Evolutionary conservation across 2,888 invertebrate species (phyloP), one percentile per base, ranked within the genome.

Genomic region (Sialis fuliginosa): DNA sequence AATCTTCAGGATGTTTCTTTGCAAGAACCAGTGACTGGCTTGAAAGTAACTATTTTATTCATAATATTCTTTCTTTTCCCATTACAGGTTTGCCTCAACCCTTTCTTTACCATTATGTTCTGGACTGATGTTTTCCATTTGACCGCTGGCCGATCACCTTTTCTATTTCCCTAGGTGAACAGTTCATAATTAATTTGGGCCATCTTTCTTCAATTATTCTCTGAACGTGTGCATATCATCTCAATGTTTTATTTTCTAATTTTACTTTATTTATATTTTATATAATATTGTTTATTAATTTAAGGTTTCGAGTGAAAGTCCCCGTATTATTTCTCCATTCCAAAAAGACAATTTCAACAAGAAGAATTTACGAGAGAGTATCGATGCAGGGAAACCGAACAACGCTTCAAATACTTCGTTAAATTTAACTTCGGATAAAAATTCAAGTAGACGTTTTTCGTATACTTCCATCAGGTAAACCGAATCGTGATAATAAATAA

Each of bases 1-100:
- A 85, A 84, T 54, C 72, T 80, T 39, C 74, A 83, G 56, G 79
- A 83, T 54, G 81, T 88, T 4, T 77, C 80, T 7, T 63, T 87
- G 5, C 81, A 85, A 61, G 86, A 86, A 5, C 46, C 46, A 2
- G 40, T 34, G 46, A 39, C 10, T 34, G 30, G 31, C 10, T 8
- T 35, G 9, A 43, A 45, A 44, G 34, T 34, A 31, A 43, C 4
- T n/a, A n/a, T 12, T 22, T 22, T 22, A 22, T 22, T 22, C 22
- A 22, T 22, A 22, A 22, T n/a, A 22, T 22, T 22, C 22, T 22
- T 22, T 22, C 22, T 22, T 22, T 22, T 22, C 22, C 22, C 22
- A 22, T 22, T 22, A 22, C 22, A 2, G 22, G 22, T 22, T 22
- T 22, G 22, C 4, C 22, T 22, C 4, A 22, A 22, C 22, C 4